Evolutionary conservation across 2,797 vertebrate species (phyloP).

Genomic region (Falco concolor): DNA sequence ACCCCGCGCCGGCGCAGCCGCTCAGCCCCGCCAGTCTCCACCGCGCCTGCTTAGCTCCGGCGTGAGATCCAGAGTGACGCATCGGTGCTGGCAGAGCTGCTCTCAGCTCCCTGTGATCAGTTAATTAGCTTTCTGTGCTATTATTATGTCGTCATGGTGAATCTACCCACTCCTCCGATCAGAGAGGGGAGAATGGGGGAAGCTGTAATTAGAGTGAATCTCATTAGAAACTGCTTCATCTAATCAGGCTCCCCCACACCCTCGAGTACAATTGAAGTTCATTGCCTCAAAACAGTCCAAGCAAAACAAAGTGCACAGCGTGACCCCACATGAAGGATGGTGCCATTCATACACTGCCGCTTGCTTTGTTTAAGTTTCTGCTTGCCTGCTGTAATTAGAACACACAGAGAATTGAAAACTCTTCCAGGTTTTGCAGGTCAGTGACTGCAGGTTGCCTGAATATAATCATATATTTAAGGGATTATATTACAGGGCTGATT

Average conservation of each 20-base stretch:
- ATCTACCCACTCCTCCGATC: slow-evolving; percentile 71
- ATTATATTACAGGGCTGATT: background rate
- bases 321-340: background rate
- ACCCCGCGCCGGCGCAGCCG: background rate
- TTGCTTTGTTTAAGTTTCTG: background rate
- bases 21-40: background rate
- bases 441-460: background rate
- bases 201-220: slow-evolving; percentile 86
- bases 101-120: slow-evolving; percentile 63
- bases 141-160: slow-evolving; percentile 79
- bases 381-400: background rate
- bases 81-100: slow-evolving; percentile 63
- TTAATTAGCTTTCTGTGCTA: slow-evolving; percentile 72
- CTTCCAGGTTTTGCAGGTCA: background rate
- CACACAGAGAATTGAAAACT: background rate
- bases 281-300: slow-evolving; percentile 68
- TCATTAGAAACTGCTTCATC: slow-evolving; percentile 82
- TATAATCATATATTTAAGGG: background rate
- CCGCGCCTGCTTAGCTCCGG: background rate
- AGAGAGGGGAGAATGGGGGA: slow-evolving; percentile 73
- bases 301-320: slow-evolving; percentile 16
- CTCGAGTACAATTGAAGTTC: slow-evolving; percentile 63
- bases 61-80: background rate
- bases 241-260: slow-evolving; percentile 75
- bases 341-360: background rate